Base-by-base conservation (phyloP, 2,888 invertebrate species). In the Gisinianus flammeolus region DNA sequence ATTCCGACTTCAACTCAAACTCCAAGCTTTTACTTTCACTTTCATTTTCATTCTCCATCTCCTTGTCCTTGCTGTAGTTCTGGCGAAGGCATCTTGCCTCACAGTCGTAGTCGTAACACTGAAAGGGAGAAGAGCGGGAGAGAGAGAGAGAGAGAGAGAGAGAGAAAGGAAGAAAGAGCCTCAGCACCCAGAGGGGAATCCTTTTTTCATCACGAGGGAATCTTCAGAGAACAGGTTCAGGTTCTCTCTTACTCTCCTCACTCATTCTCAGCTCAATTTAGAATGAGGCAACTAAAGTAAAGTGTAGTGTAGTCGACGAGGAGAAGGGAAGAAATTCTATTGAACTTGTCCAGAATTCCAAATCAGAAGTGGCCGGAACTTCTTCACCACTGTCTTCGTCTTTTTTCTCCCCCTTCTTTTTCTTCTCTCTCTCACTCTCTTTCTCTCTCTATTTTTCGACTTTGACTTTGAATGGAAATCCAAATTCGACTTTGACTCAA, bases 271-370 rank as follows among this genome's bases (percentile, higher is more conserved):
- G 64, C 71, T 66, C 22, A 8, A 31, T 71, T 31, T 22, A 35
- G 58, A 71, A 71, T 71, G 71, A 71, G 71, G 54, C 71, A 56
- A 71, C 56, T 71, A 71, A 71, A 71, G 71, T 71, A 71, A 56
- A 71, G 71, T 71, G 70, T 52, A 56, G 71, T 6, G 33, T 58
- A 33, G 67, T 22, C 33, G 67, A 67, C 19, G 76, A 76, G 31
- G 26, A 77, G 70, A 30, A 67, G 70, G 66, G 68, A 68, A 77
- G 69, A 77, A 71, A 71, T 71, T 71, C 71, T 68, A 71, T 62
- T 66, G 68, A 71, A 71, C 77, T 77, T 71, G 77, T 71, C 64
- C 71, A 66, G 77, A 77, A 77, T 77, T 77, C 71, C 22, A 77
- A 77, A 77, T 77, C 77, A 77, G 77, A 64, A 31, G 72, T 58